These are phyloP conservation scores for Paramuricea clavata DNA, from an alignment of 92 coral and sea anemone species.

Conservation along the genomic window DNA sequence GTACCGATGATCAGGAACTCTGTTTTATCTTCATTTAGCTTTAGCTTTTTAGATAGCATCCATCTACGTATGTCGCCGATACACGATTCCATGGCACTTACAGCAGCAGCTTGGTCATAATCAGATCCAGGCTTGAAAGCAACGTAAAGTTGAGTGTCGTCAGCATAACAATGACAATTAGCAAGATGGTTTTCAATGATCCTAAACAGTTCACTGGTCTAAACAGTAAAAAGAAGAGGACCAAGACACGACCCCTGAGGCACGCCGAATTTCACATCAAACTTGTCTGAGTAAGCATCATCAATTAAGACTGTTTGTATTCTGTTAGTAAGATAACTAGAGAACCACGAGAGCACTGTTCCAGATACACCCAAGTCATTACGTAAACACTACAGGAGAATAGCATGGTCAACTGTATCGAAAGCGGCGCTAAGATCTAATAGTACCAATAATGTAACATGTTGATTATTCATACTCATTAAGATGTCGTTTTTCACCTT, in stretches of 20 bases:
- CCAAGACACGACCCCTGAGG: too few relatives aligned
- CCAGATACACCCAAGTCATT: conserved; percentile 1
- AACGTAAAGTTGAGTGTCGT: conserved; percentile 45
- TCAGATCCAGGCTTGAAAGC: conserved; percentile 43
- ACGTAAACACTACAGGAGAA: conserved; percentile 42
- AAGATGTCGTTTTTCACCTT: conserved; percentile 37
- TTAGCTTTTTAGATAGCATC: conserved; percentile 46
- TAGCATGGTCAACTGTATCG: conserved; percentile 38
- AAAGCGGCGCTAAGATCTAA: conserved; percentile 42
- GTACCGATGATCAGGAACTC: conserved; percentile 44
- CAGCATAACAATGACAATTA: conserved; percentile 49
- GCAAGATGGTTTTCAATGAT: conserved; percentile 38
- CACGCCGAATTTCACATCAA: conserved; percentile 40
- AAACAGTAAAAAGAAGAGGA: conserved; percentile 31
- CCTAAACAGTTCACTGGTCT: conserved; percentile 36
- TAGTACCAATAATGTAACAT: conserved; percentile 27
- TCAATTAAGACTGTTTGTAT: conserved; percentile 28
- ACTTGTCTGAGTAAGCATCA: conserved; percentile 45
- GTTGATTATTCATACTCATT: conserved; percentile 29
- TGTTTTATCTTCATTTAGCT: conserved; percentile 48
- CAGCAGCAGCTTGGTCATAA: conserved; percentile 41
- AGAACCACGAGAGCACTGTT: conserved; percentile 32
- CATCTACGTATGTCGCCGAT: conserved; percentile 35
- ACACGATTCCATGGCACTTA: conserved; percentile 39
- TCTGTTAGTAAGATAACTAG: conserved; percentile 29